Evolutionary conservation across 2,888 invertebrate genomes (phyloP), one percentile per base, ranked within the genome.

Genomic region (Oscheius sp.): DNA sequence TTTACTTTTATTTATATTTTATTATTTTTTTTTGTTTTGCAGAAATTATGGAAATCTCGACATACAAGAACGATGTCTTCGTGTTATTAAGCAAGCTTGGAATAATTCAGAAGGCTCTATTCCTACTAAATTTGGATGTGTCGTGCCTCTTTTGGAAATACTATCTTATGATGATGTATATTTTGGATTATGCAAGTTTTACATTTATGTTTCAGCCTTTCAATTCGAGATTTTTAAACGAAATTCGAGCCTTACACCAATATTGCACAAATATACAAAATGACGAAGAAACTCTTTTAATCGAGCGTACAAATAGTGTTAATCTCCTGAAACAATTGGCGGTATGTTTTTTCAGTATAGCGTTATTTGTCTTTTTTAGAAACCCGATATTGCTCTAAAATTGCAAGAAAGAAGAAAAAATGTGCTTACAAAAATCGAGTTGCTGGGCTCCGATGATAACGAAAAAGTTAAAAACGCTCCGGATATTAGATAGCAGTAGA

Each of bases 41-140:
- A 73, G 69, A 12, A 46, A 58, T 5, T 66, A 72, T 41, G 66
- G 66, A 0, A 49, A 25, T 16, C 9, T 13, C 1, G 69, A 73
- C 5, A 27, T 55, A 6, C 13, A 35, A 7, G 68, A 68, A 21
- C 25, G 73, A 23, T 23, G 52, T 21, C 46, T 73, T n/a, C 46
- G 69, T 7, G 52, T 53, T 3, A 46, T 68, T 27, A 43, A 58
- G n/a, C 49, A 52, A 23, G 69, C 69, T 13, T 73, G 68, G 73
- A 25, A 59, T 9, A 58, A 68, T 27, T 58, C 69, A 13, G 43
- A 55, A 29, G 43, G 69, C 13, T 23, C 59, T 1, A 43, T 45
- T 46, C 59, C 58, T 5, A 27, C 52, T 16, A 41, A 70, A 21
- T 73, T 58, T 53, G 73, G 73, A 1, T 73, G 69, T 46, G 13